Evolutionary conservation across 2,113 vertebrate species (phyloP).

Genomic region (Otocyon megalotis): DNA sequence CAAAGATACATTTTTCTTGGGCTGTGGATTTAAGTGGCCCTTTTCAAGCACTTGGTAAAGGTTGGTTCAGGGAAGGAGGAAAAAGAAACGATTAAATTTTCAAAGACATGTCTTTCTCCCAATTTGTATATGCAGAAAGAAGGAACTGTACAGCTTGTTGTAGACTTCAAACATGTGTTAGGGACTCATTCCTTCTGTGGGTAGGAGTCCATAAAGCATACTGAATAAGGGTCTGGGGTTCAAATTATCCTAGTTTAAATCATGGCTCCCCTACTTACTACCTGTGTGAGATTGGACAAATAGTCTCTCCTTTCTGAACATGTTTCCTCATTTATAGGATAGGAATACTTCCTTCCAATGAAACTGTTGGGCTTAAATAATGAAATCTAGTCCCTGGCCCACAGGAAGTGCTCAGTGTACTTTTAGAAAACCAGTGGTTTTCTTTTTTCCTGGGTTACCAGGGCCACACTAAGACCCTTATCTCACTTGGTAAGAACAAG

Average conservation of each 20-base stretch:
- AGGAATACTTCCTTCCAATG: background rate
- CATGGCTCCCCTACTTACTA: background rate
- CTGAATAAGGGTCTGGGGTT: background rate
- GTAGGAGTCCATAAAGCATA: background rate
- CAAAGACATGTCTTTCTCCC: background rate
- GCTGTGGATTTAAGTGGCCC: slow-evolving; percentile 69
- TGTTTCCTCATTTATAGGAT: background rate
- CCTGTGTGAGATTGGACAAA: background rate
- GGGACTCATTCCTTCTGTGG: background rate
- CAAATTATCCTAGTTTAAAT: background rate
- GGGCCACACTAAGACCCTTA: background rate
- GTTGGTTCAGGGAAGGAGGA: slow-evolving; percentile 60
- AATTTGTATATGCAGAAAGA: background rate
- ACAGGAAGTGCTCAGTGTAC: background rate
- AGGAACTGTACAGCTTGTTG: background rate
- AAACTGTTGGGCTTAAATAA: background rate
- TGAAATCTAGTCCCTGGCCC: background rate
- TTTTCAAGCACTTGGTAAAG: slow-evolving; percentile 64
- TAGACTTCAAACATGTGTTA: slow-evolving; percentile 29
- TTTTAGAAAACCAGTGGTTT: background rate
- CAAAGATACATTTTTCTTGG: slow-evolving; percentile 79
- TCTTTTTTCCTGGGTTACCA: background rate
- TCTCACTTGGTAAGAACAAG: background rate
- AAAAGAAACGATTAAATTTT: slow-evolving; percentile 66
- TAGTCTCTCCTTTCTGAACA: background rate